Percentiles rank a stretch among this genome's conserved stretches.
These are phyloP conservation scores for Catocala fraxini DNA, from an alignment of 2,888 invertebrate genomes.

Conservation along the genomic window DNA sequence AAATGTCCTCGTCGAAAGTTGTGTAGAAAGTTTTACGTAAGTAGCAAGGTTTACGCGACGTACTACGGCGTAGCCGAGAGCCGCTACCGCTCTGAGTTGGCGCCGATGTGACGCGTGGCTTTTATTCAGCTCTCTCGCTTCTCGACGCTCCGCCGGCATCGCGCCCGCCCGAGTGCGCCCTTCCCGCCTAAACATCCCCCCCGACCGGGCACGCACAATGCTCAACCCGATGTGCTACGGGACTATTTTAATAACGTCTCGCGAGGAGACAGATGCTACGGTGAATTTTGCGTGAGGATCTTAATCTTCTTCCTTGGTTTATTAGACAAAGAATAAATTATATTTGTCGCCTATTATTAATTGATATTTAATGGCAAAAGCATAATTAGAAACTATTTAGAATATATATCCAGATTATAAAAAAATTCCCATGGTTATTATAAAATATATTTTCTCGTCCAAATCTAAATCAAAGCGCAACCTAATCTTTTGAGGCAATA, in stretches of 20 bases:
- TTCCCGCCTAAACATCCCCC: slow-evolving; percentile 49
- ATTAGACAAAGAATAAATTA: too few species aligned
- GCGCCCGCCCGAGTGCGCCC: slow-evolving; percentile 45
- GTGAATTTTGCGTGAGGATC: too few species aligned
- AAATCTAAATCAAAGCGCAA: too few species aligned
- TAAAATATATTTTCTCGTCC: too few species aligned
- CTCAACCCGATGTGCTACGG: slow-evolving; percentile 32
- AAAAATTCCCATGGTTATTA: too few species aligned
- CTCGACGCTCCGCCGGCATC: slow-evolving; percentile 21
- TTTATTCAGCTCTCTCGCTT: slow-evolving; percentile 58
- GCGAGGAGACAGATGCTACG: slow-evolving; percentile 35
- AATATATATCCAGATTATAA: too few species aligned
- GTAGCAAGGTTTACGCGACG: slow-evolving; percentile 57
- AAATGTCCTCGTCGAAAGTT: slow-evolving; percentile 52
- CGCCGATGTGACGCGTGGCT: slow-evolving; percentile 65
- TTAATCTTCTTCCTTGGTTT: too few species aligned
- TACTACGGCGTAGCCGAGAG: slow-evolving; percentile 65
- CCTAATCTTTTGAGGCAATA: too few species aligned
- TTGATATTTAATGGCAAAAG: too few species aligned
- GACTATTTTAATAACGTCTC: slow-evolving; percentile 47
- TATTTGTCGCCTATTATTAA: too few species aligned
- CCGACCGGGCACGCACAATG: slow-evolving; percentile 30
- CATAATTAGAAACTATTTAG: too few species aligned
- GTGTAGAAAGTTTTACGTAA: slow-evolving; percentile 64
- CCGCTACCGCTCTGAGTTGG: slow-evolving; percentile 71